These are phyloP conservation scores for Copidosoma floridanum DNA, from an alignment of 1,140 invertebrate genomes.

Conservation along the genomic window DNA sequence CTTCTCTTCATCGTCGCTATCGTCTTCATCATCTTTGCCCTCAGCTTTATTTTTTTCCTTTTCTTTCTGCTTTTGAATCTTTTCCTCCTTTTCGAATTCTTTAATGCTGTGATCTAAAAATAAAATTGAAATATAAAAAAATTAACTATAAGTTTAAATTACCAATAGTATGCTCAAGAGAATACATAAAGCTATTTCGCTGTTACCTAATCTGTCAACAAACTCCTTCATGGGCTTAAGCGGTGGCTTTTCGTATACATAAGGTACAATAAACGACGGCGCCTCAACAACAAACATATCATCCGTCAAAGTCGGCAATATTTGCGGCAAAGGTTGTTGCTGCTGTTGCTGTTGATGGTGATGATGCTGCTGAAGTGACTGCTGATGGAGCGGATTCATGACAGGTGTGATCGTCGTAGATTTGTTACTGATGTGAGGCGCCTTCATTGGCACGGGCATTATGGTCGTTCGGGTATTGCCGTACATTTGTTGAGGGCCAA, in stretches of 20 bases:
- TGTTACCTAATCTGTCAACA: conserved; percentile 61
- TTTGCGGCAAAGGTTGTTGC: conserved; percentile 56
- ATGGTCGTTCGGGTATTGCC: conserved; percentile 61
- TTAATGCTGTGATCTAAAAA: conserved; percentile 62
- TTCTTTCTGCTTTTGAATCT: conserved; percentile 39
- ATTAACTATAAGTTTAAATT: neutral
- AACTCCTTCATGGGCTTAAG: conserved; percentile 75
- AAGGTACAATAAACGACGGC: conserved; percentile 87
- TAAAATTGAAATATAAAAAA: neutral
- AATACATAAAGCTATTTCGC: too few species aligned
- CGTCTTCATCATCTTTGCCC: conserved; percentile 45
- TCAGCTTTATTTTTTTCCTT: conserved; percentile 43
- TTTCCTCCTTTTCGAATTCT: conserved; percentile 55
- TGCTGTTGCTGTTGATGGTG: conserved; percentile 42
- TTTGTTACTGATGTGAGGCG: conserved; percentile 21
- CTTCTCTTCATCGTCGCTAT: conserved; percentile 29
- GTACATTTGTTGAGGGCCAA: conserved; percentile 61
- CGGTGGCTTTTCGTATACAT: conserved; percentile 88
- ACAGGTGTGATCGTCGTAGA: conserved; percentile 33
- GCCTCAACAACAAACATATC: conserved; percentile 90
- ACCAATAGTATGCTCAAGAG: too few species aligned
- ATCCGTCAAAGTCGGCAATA: conserved; percentile 78
- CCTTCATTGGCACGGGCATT: conserved; percentile 58
- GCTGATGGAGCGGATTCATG: conserved; percentile 1
- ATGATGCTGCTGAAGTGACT: neutral